phyloP scores from a whole-genome alignment of 2,888 invertebrate species.

The Anticlea derivata region DNA sequence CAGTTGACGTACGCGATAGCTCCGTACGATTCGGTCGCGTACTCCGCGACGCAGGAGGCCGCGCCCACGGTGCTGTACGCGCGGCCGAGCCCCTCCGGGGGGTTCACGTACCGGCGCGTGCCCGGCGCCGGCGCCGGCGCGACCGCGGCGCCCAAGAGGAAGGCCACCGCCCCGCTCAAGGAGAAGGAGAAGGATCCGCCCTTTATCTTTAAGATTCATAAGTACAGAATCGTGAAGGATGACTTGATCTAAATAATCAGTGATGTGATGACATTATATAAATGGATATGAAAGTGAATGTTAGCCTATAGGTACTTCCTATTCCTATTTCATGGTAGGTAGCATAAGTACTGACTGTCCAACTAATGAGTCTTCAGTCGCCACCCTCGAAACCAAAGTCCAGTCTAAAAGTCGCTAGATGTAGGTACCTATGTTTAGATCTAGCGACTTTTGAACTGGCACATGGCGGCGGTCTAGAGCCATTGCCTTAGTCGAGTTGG shows the following conservation, averaged over 20 bases:
- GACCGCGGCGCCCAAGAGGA: slow-evolving; percentile 33
- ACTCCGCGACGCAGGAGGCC: slow-evolving; percentile 35
- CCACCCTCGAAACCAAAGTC: no score
- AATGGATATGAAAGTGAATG: no score
- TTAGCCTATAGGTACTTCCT: no score
- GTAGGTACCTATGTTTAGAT: no score
- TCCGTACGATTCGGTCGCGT: slow-evolving; percentile 24
- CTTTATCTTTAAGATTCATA: slow-evolving; percentile 65
- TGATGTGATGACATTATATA: no score
- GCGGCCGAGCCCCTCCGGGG: slow-evolving; percentile 60
- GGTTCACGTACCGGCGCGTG: slow-evolving; percentile 61
- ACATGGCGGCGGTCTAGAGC: no score
- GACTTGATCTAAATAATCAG: slow-evolving; percentile 28
- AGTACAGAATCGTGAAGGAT: slow-evolving; percentile 57
- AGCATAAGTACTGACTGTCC: no score
- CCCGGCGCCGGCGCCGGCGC: slow-evolving; percentile 38
- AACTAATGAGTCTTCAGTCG: no score
- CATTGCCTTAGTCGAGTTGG: no score
- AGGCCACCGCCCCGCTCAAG: slow-evolving; percentile 24
- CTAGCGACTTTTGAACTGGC: no score
- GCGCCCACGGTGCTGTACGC: slow-evolving; percentile 63
- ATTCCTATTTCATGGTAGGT: no score
- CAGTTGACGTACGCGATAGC: slow-evolving; percentile 24
- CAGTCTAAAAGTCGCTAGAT: no score
- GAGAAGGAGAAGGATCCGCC: slow-evolving; percentile 44